Percentiles rank a stretch among this genome's conserved stretches.
Evolutionary conservation across 1,140 invertebrate species (phyloP).

Genomic region (Drosophila pseudoananassae): DNA sequence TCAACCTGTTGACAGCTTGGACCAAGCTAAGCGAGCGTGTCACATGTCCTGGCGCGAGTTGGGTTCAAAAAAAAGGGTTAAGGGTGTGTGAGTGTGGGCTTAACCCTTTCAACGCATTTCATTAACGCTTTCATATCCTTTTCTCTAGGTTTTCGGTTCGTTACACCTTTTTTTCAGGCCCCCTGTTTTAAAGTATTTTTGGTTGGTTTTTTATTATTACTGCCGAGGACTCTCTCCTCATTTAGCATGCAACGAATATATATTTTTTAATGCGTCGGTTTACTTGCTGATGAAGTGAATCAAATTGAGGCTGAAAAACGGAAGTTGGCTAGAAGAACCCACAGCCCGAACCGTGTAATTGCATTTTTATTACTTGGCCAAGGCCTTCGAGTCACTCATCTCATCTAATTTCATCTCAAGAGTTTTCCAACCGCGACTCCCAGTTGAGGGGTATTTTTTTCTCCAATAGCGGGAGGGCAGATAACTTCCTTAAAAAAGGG

Average conservation of each 20-base stretch:
- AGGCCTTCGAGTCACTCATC: conserved; percentile 15
- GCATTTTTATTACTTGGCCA: conserved; percentile 82
- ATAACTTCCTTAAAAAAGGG: conserved; percentile 58
- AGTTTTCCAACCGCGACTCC: conserved; percentile 46
- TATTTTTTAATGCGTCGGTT: conserved; percentile 78
- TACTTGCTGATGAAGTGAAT: conserved; percentile 83
- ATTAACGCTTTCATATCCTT: conserved; percentile 55
- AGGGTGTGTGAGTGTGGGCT: conserved; percentile 8
- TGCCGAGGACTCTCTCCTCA: conserved; percentile 34
- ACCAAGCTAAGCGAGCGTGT: conserved; percentile 52
- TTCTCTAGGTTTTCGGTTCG: conserved; percentile 22
- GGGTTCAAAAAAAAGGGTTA: background rate
- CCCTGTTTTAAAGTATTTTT: conserved; percentile 35
- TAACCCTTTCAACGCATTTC: conserved; percentile 77
- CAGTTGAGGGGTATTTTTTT: too few species aligned
- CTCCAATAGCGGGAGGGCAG: too few species aligned
- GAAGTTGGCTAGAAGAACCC: conserved; percentile 11
- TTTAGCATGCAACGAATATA: conserved; percentile 69
- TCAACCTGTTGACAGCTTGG: conserved; percentile 66
- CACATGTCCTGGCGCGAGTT: conserved; percentile 47
- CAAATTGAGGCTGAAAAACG: conserved; percentile 53
- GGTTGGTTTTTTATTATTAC: conserved; percentile 57
- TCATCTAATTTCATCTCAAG: conserved; percentile 12
- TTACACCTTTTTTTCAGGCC: conserved; percentile 40
- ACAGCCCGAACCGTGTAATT: conserved; percentile 68